These are phyloP conservation scores for Scopus umbretta DNA, from an alignment of 2,113 vertebrate genomes.

Conservation along the genomic window DNA sequence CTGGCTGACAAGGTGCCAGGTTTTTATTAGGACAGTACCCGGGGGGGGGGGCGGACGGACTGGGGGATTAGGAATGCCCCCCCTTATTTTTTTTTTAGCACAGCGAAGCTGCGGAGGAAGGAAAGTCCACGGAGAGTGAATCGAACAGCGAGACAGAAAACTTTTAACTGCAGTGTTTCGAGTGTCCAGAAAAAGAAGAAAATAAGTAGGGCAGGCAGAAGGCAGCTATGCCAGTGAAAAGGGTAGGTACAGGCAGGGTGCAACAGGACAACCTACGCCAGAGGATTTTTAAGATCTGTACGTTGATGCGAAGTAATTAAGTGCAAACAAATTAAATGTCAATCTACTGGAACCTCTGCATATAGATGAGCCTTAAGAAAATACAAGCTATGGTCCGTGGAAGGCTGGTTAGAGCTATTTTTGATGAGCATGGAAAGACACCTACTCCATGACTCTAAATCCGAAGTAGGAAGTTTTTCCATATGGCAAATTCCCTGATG, in stretches of 20 bases:
- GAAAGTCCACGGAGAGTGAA: background rate
- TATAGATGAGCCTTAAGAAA: background rate
- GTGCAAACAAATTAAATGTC: background rate
- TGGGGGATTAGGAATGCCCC: background rate
- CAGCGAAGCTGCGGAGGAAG: background rate
- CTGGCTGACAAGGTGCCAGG: background rate
- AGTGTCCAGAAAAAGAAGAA: background rate
- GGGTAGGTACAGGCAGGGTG: background rate
- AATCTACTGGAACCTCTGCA: background rate
- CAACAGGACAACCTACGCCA: fast-evolving
- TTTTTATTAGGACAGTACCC: background rate
- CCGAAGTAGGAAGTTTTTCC: background rate
- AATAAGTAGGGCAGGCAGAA: background rate
- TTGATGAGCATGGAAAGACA: background rate
- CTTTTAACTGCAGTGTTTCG: background rate
- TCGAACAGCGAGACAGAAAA: background rate
- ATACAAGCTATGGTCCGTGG: background rate
- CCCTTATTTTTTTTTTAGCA: background rate
- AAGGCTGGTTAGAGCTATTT: background rate
- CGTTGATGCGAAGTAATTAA: background rate
- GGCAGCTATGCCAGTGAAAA: background rate
- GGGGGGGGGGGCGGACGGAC: background rate
- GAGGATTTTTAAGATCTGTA: background rate
- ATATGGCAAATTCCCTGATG: background rate
- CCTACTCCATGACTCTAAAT: background rate